These are phyloP conservation scores for Uromys caudimaculatus DNA, from an alignment of 2,797 vertebrate genomes.

Conservation along the genomic window DNA sequence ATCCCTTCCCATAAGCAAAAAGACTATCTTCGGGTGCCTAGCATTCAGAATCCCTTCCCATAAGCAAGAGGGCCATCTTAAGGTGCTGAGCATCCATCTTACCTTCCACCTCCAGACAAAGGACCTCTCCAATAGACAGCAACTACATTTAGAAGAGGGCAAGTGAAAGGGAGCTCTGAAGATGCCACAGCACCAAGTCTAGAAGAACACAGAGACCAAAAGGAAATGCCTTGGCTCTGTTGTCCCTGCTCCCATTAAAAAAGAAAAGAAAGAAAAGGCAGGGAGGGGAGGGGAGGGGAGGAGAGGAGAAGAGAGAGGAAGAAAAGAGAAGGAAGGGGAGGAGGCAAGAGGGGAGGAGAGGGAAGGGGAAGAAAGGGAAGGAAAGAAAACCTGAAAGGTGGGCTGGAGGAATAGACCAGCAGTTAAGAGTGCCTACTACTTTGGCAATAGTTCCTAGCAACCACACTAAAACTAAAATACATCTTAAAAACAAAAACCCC, in stretches of 20 bases:
- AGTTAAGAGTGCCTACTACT: not conserved
- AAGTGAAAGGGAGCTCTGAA: not conserved
- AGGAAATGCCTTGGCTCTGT: not conserved
- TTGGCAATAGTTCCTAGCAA: not conserved
- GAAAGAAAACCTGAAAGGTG: not conserved
- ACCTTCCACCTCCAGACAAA: not conserved
- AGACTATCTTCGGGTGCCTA: not conserved
- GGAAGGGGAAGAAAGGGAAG: not conserved
- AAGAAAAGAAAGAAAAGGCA: too few species aligned
- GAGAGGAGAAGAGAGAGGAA: too few species aligned
- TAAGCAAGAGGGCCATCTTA: not conserved
- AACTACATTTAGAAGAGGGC: not conserved
- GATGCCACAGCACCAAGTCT: not conserved
- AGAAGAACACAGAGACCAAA: not conserved
- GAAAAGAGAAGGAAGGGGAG: not conserved
- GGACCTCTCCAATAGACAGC: not conserved
- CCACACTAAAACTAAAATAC: not conserved
- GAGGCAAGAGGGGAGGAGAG: not conserved
- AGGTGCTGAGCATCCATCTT: not conserved
- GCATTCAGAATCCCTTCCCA: too few species aligned
- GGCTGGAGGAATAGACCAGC: not conserved
- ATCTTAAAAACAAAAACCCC: not conserved
- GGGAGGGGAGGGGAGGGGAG: not conserved
- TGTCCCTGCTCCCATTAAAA: too few species aligned
- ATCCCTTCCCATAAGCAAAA: not conserved